These are phyloP conservation scores for Apodemia zela DNA, from an alignment of 2,888 invertebrate genomes.

Conservation along the genomic window DNA sequence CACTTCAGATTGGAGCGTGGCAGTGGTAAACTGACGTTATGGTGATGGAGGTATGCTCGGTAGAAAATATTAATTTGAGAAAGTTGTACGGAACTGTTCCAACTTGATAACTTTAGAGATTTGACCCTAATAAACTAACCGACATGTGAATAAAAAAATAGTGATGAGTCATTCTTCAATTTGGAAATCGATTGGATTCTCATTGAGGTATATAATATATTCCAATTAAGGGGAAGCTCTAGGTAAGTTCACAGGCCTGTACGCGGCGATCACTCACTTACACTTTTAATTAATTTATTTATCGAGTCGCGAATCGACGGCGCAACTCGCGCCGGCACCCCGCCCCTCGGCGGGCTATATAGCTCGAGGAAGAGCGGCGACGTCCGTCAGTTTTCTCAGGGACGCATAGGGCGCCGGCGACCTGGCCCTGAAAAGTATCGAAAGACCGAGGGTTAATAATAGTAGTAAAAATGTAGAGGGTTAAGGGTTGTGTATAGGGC, in stretches of 20 bases:
- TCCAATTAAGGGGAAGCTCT: constrained; percentile 70
- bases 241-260: constrained; percentile 63
- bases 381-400: constrained; percentile 75
- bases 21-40: too few relatives aligned
- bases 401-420: constrained; percentile 58
- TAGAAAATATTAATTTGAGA: too few relatives aligned
- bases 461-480: constrained; percentile 52
- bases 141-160: too few relatives aligned
- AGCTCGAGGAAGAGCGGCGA: constrained; percentile 56
- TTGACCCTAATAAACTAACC: too few relatives aligned
- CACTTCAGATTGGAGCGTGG: too few relatives aligned
- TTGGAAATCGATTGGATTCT: constrained; percentile 52
- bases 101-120: too few relatives aligned
- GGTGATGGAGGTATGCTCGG: too few relatives aligned
- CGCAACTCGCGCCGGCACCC: constrained; percentile 74
- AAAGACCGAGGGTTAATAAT: constrained; percentile 61
- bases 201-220: constrained; percentile 48
- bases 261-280: constrained; percentile 78
- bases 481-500: constrained; percentile 53
- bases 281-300: constrained; percentile 82
- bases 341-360: constrained; percentile 61
- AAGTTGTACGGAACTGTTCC: too few relatives aligned
- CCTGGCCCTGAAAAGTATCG: constrained; percentile 54
- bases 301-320: constrained; percentile 78
- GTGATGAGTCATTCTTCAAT: constrained; percentile 19